phyloP scores from a whole-genome alignment of 2,888 invertebrate genomes.

The Leptinotarsa peninsularis region DNA sequence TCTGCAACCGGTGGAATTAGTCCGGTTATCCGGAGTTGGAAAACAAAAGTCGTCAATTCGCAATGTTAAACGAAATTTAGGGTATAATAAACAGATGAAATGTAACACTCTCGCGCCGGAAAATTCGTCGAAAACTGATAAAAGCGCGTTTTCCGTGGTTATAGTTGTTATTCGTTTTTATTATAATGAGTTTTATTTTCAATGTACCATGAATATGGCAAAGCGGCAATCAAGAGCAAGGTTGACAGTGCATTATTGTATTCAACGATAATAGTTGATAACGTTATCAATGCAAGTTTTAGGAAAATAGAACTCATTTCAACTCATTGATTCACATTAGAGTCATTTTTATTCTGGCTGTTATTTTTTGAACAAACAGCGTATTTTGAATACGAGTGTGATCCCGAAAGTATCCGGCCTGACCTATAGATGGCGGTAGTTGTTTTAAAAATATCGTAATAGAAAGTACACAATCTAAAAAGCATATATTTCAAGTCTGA shows the following conservation, averaged over 20 bases:
- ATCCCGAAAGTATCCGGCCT: too few species aligned
- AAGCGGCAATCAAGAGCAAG: background rate
- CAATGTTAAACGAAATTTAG: background rate
- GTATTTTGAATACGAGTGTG: too few species aligned
- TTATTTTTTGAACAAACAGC: too few species aligned
- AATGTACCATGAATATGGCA: background rate
- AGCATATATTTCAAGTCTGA: too few species aligned
- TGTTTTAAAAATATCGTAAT: too few species aligned
- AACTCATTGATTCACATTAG: too few species aligned
- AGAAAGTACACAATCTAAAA: too few species aligned
- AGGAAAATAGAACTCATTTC: background rate
- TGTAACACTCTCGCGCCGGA: background rate
- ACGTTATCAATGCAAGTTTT: too few species aligned
- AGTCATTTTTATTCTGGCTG: too few species aligned
- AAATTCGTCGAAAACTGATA: background rate
- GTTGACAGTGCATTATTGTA: too few species aligned
- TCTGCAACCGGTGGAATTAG: background rate
- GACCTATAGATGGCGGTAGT: too few species aligned
- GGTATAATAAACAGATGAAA: background rate
- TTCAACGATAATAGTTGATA: too few species aligned
- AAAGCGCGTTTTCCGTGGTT: background rate
- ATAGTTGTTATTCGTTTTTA: background rate
- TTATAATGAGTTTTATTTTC: background rate
- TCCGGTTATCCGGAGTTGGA: background rate
- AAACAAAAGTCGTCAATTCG: conserved; percentile 2